A percentile compares a stretch with the other conserved stretches of the same genome.
These are phyloP conservation scores for Leistus spinibarbis DNA, from an alignment of 2,888 invertebrate species.

Conservation along the genomic window DNA sequence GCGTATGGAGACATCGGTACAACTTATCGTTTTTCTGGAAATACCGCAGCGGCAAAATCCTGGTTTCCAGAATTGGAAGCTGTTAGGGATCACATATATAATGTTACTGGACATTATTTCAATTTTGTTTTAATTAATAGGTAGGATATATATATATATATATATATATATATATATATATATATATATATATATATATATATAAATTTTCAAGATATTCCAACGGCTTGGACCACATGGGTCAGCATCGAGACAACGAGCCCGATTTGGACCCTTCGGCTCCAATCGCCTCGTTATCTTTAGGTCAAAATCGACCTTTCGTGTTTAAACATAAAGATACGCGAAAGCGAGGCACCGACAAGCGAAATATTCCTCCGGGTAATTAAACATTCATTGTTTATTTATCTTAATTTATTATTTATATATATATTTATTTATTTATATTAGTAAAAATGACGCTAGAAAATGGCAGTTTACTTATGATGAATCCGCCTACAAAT, in stretches of 20 bases:
- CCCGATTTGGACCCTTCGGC: constrained; percentile 65
- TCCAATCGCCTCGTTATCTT: constrained; percentile 72
- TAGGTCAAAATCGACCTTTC: constrained; percentile 70
- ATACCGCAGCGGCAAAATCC: constrained; percentile 66
- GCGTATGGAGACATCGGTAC: constrained; percentile 71
- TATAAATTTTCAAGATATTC: constrained; percentile 63
- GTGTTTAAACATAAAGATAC: constrained; percentile 67
- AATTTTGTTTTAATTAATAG: constrained; percentile 73
- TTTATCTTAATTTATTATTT: constrained; percentile 24
- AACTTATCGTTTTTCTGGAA: constrained; percentile 69
- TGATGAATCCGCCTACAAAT: constrained; percentile 77
- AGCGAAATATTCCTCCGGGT: constrained; percentile 59
- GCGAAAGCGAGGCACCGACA: constrained; percentile 59
- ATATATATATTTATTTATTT: constrained; percentile 41
- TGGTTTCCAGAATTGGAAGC: constrained; percentile 64
- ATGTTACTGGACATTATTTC: constrained; percentile 62
- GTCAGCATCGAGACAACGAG: constrained; percentile 75
- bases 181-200: too few species aligned
- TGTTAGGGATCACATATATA: constrained; percentile 60
- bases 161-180: too few species aligned
- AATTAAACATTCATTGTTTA: constrained; percentile 40
- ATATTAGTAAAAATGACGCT: constrained; percentile 64
- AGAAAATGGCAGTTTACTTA: constrained; percentile 68
- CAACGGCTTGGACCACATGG: constrained; percentile 72
- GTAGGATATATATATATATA: constrained; percentile 54